Conservation (phyloP, 2,888 invertebrate species). For the Sphaerophoria taeniata region DNA sequence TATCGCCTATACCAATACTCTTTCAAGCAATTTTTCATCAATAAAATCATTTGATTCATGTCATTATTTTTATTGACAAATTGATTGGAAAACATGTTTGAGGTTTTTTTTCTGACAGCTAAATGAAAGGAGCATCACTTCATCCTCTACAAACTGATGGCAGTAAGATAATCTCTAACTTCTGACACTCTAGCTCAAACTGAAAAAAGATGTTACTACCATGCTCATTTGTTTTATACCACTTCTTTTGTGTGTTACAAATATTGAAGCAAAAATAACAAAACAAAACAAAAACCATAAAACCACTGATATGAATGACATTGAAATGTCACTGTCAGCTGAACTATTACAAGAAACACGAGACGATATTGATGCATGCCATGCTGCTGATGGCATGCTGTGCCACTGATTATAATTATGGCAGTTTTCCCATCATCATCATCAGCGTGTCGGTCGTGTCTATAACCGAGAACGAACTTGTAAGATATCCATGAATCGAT, state of each 20-base stretch:
- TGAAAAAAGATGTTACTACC: neutral
- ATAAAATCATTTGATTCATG: no score
- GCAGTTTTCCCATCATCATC: slow-evolving; percentile 34
- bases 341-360: slow-evolving; percentile 58
- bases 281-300: slow-evolving; percentile 6
- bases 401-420: slow-evolving; percentile 41
- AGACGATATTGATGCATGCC: slow-evolving; percentile 43
- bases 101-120: slow-evolving; percentile 51
- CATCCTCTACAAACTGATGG: slow-evolving; percentile 19
- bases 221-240: neutral
- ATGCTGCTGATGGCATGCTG: slow-evolving; percentile 14
- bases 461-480: neutral
- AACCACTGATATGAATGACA: slow-evolving; percentile 64
- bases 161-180: slow-evolving; percentile 26
- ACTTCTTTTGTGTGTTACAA: slow-evolving; percentile 21
- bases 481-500: slow-evolving; percentile 59
- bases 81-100: slow-evolving; percentile 39
- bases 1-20: no score
- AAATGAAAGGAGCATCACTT: slow-evolving; percentile 13
- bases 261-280: slow-evolving; percentile 44
- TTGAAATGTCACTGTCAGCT: slow-evolving; percentile 70
- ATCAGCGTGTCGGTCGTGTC: neutral
- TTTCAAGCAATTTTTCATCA: no score
- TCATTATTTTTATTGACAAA: neutral
- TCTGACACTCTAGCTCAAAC: slow-evolving; percentile 17